Evolutionary conservation across 2,888 invertebrate genomes (phyloP), one percentile per base, ranked within the genome.

Genomic region (Blastobasis adustella): DNA sequence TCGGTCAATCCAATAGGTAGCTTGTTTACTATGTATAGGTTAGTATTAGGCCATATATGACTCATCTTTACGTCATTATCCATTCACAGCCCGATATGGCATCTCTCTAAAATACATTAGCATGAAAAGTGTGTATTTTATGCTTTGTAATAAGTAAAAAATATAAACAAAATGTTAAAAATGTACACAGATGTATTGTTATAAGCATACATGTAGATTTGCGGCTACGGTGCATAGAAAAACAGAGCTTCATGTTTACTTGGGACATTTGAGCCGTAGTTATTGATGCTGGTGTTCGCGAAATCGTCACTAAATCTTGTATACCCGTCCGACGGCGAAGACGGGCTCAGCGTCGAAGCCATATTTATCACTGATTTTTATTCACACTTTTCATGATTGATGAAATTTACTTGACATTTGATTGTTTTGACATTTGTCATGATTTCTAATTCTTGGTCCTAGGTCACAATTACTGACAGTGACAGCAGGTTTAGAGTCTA

Each of bases 271-370:
- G 92, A 91, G 71, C 92, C 91, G 80, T 92, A 92, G 71, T 91
- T 90, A 84, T 87, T 88, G 84, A 86, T 71, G 79, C 86, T 86
- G 85, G 77, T 72, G 70, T 85, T 85, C 71, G 85, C 85, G 73
- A 88, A 83, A 79, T 91, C 91, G 79, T 92, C 91, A 79, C 90
- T 90, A 72, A 92, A 92, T 71, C 90, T 86, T 82, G 91, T 90
- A 76, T 92, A 92, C 55, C 92, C 91, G 72, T 91, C 91, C 68
- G 90, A 87, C 73, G 87, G 88, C 71, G 91, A 88, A 69, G 90
- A 89, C 78, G 89, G 87, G 81, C 89, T 89, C 70, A 90, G 77
- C 73, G 86, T 63, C 65, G 89, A 83, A 85, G 89, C 89, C 90
- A 90, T 90, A 84, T 82, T 84, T 79, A 60, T 69, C 57, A 87